Conservation (phyloP, 1,140 invertebrate genomes). For the Tetramorium simillimum region DNA sequence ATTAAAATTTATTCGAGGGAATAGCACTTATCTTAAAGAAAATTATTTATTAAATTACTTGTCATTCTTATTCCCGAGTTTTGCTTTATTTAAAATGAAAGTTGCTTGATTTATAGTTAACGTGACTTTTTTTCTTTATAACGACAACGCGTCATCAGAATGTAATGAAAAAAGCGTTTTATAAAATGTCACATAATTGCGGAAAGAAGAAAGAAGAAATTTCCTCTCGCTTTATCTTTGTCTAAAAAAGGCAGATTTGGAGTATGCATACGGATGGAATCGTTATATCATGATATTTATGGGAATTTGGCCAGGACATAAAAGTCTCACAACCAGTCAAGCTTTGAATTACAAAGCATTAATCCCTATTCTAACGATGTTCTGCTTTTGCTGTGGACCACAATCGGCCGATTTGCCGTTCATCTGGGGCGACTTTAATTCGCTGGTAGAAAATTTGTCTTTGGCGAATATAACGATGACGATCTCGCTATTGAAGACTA, state of each 20-base stretch:
- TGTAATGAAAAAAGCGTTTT: neutral
- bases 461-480: slow-evolving; percentile 52
- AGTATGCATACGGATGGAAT: slow-evolving; percentile 56
- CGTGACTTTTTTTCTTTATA: neutral
- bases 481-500: slow-evolving; percentile 46
- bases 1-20: neutral
- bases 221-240: neutral
- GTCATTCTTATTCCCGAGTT: neutral
- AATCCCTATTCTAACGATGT: slow-evolving; percentile 23
- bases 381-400: slow-evolving; percentile 20
- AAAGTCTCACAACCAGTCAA: neutral
- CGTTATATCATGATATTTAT: slow-evolving; percentile 56
- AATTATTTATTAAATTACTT: neutral
- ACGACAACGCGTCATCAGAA: neutral
- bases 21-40: neutral
- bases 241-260: slow-evolving; percentile 21
- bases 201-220: neutral
- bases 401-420: slow-evolving; percentile 49
- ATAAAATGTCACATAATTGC: neutral
- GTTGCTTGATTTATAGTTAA: neutral
- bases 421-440: slow-evolving; percentile 47
- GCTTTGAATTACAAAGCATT: slow-evolving; percentile 36
- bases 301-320: slow-evolving; percentile 64
- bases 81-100: neutral
- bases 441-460: slow-evolving; percentile 61